Percentiles rank a stretch among this genome's conserved stretches.
Conservation (phyloP, 2,113 vertebrate genomes). For the Diphyllodes magnificus region DNA sequence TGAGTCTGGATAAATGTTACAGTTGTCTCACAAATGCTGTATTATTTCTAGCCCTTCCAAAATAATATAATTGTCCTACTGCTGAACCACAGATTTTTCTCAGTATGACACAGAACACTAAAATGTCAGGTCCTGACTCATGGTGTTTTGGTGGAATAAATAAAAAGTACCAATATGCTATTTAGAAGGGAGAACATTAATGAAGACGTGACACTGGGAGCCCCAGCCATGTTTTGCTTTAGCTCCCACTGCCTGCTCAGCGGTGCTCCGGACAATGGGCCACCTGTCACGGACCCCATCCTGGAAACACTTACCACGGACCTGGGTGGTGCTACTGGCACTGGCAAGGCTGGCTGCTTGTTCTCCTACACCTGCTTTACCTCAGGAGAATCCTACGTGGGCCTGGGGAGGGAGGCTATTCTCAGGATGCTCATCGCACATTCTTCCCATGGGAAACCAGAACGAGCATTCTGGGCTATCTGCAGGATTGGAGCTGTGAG, state of each 20-base stretch:
- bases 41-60: slow-evolving; percentile 59
- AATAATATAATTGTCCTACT: slow-evolving; percentile 49
- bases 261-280: fast-evolving
- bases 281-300: not conserved
- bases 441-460: not conserved
- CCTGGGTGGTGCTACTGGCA: not conserved
- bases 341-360: not conserved
- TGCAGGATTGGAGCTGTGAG: not conserved
- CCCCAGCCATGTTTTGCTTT: not conserved
- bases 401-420: not conserved
- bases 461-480: not conserved
- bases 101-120: slow-evolving; percentile 68
- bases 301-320: slow-evolving; percentile 17
- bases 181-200: slow-evolving; percentile 38
- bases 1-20: slow-evolving; percentile 52
- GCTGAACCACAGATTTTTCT: slow-evolving; percentile 70
- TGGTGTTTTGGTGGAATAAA: slow-evolving; percentile 68
- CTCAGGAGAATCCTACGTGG: not conserved
- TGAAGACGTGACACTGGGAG: slow-evolving; percentile 16
- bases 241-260: not conserved
- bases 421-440: not conserved
- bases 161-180: slow-evolving; percentile 61
- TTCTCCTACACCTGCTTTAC: not conserved
- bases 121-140: slow-evolving; percentile 74
- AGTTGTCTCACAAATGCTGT: slow-evolving; percentile 52